A percentile compares a stretch with the other conserved stretches of the same genome.
phyloP scores from a whole-genome alignment of 2,888 invertebrate species.

The Ectemnius continuus region DNA sequence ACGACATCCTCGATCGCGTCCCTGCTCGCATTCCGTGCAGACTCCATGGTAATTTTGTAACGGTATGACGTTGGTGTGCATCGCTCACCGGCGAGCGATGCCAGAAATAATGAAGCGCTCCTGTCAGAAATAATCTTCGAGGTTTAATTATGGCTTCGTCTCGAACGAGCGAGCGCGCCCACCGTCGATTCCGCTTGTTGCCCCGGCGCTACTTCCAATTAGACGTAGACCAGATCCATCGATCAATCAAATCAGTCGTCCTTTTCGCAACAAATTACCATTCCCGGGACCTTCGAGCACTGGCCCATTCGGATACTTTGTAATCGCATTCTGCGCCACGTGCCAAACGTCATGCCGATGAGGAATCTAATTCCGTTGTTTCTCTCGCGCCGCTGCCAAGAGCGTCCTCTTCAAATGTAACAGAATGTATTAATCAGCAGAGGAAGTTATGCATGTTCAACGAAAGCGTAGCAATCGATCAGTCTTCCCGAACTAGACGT shows the following conservation, averaged over 20 bases:
- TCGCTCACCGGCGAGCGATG: too few species aligned
- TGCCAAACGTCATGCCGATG: neutral
- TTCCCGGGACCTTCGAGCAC: too few species aligned
- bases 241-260: too few species aligned
- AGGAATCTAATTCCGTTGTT: neutral
- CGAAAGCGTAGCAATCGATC: too few species aligned
- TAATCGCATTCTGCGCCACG: neutral
- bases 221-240: too few species aligned
- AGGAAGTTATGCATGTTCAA: too few species aligned
- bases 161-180: neutral
- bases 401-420: neutral
- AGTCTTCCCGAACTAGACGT: too few species aligned
- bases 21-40: slow-evolving; percentile 8
- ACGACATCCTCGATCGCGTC: slow-evolving; percentile 3
- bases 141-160: neutral
- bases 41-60: slow-evolving; percentile 14
- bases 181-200: too few species aligned
- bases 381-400: neutral
- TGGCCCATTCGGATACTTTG: neutral
- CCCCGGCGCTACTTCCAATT: too few species aligned
- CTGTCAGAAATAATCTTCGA: neutral
- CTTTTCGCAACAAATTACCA: too few species aligned
- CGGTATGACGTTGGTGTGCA: slow-evolving; percentile 4
- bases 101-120: too few species aligned
- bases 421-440: neutral